Conservation (phyloP, 2,888 invertebrate genomes). For the Diaprepes abbreviatus region DNA sequence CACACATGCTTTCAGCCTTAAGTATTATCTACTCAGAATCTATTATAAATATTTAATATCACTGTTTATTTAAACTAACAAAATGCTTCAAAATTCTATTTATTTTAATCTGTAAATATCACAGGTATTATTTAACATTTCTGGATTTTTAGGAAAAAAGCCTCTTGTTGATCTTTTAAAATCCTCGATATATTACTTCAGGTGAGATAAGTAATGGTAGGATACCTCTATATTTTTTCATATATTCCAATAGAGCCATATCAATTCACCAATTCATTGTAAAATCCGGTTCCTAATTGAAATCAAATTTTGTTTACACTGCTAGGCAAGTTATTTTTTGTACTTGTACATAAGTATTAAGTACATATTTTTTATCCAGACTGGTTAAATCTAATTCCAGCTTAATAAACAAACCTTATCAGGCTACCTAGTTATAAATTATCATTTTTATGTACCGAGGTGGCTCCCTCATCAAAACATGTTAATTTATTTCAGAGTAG, state of each 20-base stretch:
- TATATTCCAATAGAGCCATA: too few species aligned
- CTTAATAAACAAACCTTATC: background rate
- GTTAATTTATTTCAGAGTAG: background rate
- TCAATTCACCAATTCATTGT: too few species aligned
- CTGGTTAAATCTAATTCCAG: background rate
- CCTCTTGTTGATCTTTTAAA: too few species aligned
- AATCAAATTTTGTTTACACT: background rate
- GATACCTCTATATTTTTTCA: too few species aligned
- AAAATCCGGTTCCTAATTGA: background rate
- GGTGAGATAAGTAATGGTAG: too few species aligned
- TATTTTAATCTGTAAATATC: background rate
- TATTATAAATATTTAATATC: slow-evolving; percentile 43
- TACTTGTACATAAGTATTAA: background rate
- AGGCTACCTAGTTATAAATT: background rate
- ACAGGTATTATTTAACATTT: too few species aligned
- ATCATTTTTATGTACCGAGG: background rate
- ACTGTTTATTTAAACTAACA: slow-evolving; percentile 31
- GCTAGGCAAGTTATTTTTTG: background rate
- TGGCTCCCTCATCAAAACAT: background rate
- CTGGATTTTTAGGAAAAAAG: too few species aligned
- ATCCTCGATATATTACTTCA: too few species aligned
- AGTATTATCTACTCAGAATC: slow-evolving; percentile 34
- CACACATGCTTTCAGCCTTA: slow-evolving; percentile 38
- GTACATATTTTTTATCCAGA: background rate
- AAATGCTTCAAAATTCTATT: slow-evolving; percentile 2